Conservation (phyloP, 2,888 invertebrate genomes). For the Athalia cordata region DNA sequence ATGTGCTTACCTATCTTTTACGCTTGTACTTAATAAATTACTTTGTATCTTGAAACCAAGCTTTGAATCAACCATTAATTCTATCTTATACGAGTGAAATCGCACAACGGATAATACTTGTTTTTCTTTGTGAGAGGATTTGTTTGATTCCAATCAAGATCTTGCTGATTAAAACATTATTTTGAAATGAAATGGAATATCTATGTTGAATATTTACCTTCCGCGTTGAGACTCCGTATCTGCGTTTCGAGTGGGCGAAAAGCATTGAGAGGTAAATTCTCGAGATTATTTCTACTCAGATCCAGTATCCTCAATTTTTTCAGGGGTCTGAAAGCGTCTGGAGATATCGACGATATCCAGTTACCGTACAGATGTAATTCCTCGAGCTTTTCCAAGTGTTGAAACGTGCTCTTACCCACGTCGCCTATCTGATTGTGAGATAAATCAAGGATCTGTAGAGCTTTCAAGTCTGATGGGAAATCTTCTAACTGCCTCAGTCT, state of each 20-base stretch:
- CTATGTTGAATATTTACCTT: slow-evolving; percentile 78
- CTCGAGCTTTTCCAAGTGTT: slow-evolving; percentile 83
- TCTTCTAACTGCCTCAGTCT: slow-evolving; percentile 87
- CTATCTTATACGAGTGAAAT: no score
- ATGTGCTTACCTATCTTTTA: no score
- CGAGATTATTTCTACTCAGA: slow-evolving; percentile 88
- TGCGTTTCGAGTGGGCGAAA: slow-evolving; percentile 88
- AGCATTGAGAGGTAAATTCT: slow-evolving; percentile 86
- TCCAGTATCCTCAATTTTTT: slow-evolving; percentile 86
- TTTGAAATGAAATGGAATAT: slow-evolving; percentile 10
- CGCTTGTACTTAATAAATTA: no score
- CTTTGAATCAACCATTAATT: no score
- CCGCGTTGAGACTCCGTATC: slow-evolving; percentile 84
- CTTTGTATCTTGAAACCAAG: no score
- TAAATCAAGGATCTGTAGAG: slow-evolving; percentile 86
- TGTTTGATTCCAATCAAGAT: slow-evolving; percentile 9
- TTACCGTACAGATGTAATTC: slow-evolving; percentile 89
- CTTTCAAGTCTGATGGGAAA: slow-evolving; percentile 85
- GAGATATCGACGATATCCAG: slow-evolving; percentile 85
- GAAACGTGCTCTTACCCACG: slow-evolving; percentile 85
- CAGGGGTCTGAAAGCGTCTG: slow-evolving; percentile 85
- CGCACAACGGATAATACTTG: not conserved
- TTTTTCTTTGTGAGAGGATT: not conserved
- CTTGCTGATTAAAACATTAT: not conserved
- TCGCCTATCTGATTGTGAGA: slow-evolving; percentile 89